phyloP scores from a whole-genome alignment of 2,888 invertebrate genomes.

The Lissonota sp. region DNA sequence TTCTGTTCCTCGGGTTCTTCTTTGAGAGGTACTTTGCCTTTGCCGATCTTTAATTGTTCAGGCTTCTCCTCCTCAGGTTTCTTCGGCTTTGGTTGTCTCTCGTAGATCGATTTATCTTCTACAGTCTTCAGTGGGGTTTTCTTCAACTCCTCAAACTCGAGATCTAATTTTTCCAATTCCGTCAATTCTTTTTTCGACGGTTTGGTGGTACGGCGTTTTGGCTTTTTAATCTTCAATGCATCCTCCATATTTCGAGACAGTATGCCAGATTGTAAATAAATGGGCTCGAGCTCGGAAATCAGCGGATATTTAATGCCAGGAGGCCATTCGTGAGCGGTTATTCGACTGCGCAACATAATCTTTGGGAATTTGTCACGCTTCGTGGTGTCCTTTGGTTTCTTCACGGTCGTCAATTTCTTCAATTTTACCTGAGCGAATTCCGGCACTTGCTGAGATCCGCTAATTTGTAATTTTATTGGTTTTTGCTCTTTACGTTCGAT shows the following conservation, averaged over 20 bases:
- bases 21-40: constrained; percentile 84
- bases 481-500: constrained; percentile 86
- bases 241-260: constrained; percentile 85
- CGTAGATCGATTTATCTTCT: constrained; percentile 80
- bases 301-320: constrained; percentile 81
- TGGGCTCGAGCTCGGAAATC: constrained; percentile 81
- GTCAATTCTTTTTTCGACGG: constrained; percentile 81
- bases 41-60: constrained; percentile 84
- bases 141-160: constrained; percentile 83
- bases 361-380: constrained; percentile 82
- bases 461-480: constrained; percentile 86
- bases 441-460: constrained; percentile 85
- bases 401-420: constrained; percentile 84
- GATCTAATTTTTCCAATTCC: constrained; percentile 84
- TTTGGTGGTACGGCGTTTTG: constrained; percentile 82
- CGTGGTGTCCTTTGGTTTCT: constrained; percentile 77
- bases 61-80: constrained; percentile 84
- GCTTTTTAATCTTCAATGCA: constrained; percentile 83
- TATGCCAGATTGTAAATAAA: constrained; percentile 83
- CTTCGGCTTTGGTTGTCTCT: constrained; percentile 82
- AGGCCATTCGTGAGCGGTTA: constrained; percentile 83
- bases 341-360: constrained; percentile 84
- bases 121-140: constrained; percentile 82
- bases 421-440: constrained; percentile 88
- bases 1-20: constrained; percentile 78